Percentiles rank a stretch among this genome's conserved stretches.
Evolutionary conservation across 2,888 invertebrate species (phyloP).

Genomic region (Heteropelma amictum): DNA sequence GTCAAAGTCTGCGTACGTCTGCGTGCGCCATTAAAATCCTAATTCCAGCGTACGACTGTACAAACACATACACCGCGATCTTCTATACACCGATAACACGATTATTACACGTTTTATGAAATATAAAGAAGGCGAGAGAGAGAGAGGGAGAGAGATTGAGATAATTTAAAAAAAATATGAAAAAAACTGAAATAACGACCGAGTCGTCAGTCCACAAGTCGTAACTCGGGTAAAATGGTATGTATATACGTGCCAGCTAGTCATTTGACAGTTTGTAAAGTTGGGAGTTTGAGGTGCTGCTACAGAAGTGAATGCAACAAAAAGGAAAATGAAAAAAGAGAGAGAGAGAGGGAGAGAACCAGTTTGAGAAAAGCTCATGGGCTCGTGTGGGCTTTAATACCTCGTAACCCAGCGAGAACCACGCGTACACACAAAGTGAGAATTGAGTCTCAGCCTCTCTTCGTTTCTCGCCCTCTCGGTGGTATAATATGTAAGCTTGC

Average conservation of each 20-base stretch:
- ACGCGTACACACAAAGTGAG: slow-evolving; percentile 19
- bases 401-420: slow-evolving; percentile 42
- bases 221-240: slow-evolving; percentile 30
- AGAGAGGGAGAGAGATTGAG: background rate
- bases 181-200: background rate
- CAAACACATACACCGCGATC: background rate
- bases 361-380: slow-evolving; percentile 37
- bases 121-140: background rate
- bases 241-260: slow-evolving; percentile 22
- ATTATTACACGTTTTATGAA: background rate
- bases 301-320: background rate
- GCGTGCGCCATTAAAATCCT: slow-evolving; percentile 12
- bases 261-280: slow-evolving; percentile 50
- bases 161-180: background rate
- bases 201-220: slow-evolving; percentile 33
- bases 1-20: background rate
- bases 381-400: slow-evolving; percentile 45
- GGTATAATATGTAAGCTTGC: slow-evolving; percentile 35
- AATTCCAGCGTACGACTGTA: background rate
- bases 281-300: slow-evolving; percentile 36
- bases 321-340: background rate
- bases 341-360: slow-evolving; percentile 14
- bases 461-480: background rate
- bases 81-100: no score
- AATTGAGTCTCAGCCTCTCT: background rate